Conservation (phyloP, 2,113 vertebrate genomes). For the Diadophis punctatus region DNA sequence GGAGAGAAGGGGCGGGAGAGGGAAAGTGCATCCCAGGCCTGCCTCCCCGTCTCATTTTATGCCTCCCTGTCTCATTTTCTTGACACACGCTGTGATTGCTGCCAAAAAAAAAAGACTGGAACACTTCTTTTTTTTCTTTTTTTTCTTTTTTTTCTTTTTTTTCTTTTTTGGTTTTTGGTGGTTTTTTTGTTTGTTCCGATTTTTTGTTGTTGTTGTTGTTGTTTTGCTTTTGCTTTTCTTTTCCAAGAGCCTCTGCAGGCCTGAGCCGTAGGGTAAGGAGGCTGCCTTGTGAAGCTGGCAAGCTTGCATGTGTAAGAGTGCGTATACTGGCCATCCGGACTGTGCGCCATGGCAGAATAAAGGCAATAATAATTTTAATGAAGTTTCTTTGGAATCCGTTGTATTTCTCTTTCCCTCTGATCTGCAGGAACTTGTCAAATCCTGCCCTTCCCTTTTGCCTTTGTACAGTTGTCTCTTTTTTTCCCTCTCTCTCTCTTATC, state of each 20-base stretch:
- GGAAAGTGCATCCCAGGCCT: background rate
- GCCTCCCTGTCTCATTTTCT: conserved; percentile 32
- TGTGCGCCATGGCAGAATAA: conserved; percentile 71
- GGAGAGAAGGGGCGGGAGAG: conserved; percentile 18
- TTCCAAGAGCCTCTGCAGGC: conserved; percentile 14
- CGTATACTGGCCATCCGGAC: conserved; percentile 66
- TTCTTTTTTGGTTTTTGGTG: conserved; percentile 1
- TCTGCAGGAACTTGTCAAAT: background rate
- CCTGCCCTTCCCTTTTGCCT: background rate
- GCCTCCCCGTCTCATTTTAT: conserved; percentile 54
- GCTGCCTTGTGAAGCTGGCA: conserved; percentile 35
- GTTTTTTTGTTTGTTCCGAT: conserved; percentile 46
- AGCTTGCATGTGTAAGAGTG: conserved; percentile 55
- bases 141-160: background rate
- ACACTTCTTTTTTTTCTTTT: conserved; percentile 30
- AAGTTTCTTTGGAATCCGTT: conserved; percentile 51
- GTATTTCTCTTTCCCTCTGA: conserved; percentile 36
- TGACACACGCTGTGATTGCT: conserved; percentile 70
- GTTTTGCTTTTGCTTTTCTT: conserved; percentile 9
- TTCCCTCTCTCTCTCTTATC: background rate
- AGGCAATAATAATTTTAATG: conserved; percentile 76
- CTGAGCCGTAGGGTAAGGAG: conserved; percentile 11
- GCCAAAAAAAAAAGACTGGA: conserved; percentile 62
- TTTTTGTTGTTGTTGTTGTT: background rate
- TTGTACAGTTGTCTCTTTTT: background rate